Evolutionary conservation across 2,113 vertebrate genomes (phyloP), one percentile per base, ranked within the genome.

Genomic region (Hemiprocne comata): DNA sequence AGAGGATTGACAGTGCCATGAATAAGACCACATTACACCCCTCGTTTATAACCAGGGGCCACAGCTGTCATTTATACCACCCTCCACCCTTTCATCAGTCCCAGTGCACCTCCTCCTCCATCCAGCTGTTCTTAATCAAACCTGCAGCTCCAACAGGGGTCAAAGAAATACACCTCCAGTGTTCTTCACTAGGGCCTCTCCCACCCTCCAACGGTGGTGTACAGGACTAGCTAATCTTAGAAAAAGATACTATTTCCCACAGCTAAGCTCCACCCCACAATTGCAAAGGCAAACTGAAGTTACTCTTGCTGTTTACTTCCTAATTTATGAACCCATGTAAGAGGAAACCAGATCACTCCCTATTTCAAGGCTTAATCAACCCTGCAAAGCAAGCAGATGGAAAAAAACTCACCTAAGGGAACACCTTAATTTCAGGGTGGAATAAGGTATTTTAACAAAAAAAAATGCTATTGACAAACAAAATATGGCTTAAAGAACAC

Each of bases 221-320:
- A 54, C 36, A 73, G 42, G 42, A 71, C 46, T 11, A 83, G 40
- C 34, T 87, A 44, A 77, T 36, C 28, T 71, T 72, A 50, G 4
- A 38, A 46, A 78, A 46, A 76, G 2, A 55, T 0, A 13, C 5
- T 11, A 42, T 89, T 96, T 92, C 86, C 66, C 77, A 17, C 17
- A 78, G 36, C 28, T 54, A 42, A 87, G 82, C 94, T 82, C 94
- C 94, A 75, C 94, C 94, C 77, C 50, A 17, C 0, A 1, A 90
- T 38, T 96, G 86, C 95, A 75, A 77, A 94, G 87, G 75, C 94
- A 90, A 92, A 79, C 36, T 28, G 11, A 86, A 89, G 88, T 77
- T 58, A 84, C 76, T 82, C 85, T 65, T 73, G 81, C 57, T 87
- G 19, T 33, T 96, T 92, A 90, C 83, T 96, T 96, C 95, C 90